Evolutionary conservation across 2,113 vertebrate genomes (phyloP).

Genomic region (Protomyctophum bolini): DNA sequence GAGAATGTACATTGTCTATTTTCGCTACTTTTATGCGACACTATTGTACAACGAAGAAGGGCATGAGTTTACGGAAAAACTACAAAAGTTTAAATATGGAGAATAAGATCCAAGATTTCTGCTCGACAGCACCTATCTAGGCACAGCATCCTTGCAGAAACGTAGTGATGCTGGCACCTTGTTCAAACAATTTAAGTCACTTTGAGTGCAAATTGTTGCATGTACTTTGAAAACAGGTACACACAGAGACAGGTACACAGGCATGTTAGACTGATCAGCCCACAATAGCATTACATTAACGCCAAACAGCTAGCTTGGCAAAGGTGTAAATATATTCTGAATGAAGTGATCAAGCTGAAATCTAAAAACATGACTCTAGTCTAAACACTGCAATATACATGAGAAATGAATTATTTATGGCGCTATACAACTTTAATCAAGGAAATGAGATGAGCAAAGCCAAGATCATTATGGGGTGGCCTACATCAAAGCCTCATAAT

Average conservation of each 20-base stretch:
- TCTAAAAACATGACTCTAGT: constrained; percentile 68
- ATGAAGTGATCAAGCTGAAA: constrained; percentile 70
- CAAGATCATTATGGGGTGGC: constrained; percentile 68
- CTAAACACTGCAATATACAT: constrained; percentile 74
- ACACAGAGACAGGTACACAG: constrained; percentile 31
- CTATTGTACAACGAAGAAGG: too few relatives aligned
- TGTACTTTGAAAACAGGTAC: constrained; percentile 28
- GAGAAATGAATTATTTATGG: constrained; percentile 75
- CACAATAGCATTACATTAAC: constrained; percentile 37
- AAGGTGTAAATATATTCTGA: constrained; percentile 58
- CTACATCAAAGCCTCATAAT: constrained; percentile 76
- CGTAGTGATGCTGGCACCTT: not conserved
- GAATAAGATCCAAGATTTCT: too few relatives aligned
- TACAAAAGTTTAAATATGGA: too few relatives aligned
- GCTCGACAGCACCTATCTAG: not conserved
- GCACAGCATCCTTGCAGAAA: not conserved
- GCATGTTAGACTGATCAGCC: constrained; percentile 16
- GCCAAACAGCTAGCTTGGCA: constrained; percentile 38
- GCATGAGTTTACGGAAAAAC: too few relatives aligned
- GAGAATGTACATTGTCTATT: too few relatives aligned
- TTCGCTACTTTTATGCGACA: too few relatives aligned
- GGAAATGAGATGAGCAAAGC: constrained; percentile 75
- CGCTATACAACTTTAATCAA: constrained; percentile 77
- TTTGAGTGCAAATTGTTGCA: constrained; percentile 1
- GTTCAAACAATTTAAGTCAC: constrained; percentile 1